Evolutionary conservation across 2,797 vertebrate species (phyloP), one percentile per base, ranked within the genome.

Genomic region (Sitta carolinensis): DNA sequence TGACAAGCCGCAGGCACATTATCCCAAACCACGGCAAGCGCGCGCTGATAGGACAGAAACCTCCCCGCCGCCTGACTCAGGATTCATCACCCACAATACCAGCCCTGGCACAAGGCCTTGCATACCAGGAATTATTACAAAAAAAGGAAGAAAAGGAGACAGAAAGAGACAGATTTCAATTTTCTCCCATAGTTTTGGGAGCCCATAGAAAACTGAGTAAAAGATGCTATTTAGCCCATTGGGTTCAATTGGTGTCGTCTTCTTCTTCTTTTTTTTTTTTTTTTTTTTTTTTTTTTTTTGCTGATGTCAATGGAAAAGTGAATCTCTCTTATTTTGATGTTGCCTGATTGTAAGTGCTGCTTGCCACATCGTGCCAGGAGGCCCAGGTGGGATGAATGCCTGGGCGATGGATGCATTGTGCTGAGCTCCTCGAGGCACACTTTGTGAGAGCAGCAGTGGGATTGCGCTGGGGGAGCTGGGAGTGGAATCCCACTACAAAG

Each of bases 1-100:
- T 97, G 97, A 98, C 94, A 89, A 97, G 94, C 93, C 68, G 96
- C 96, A 95, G 93, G 95, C 84, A 62, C 68, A 93, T 96, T 96
- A 95, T 96, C 96, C 93, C 89, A 85, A 87, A 74, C 85, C 79
- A 80, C 5, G 77, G 88, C 87, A 90, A 92, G 57, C 34, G 69
- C 63, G 27, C 95, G 59, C 93, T 87, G 95, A 96, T 89, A 93
- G 83, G 89, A 90, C 75, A 87, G 85, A 78, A 94, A 89, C 84
- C 94, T 86, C 92, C 58, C 82, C 11, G 10, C 90, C 4, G 68
- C 94, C 87, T 87, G 95, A 88, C 91, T 89, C 51, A 20, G 87
- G 93, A 87, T 91, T 94, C 93, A 92, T 90, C 88, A 82, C 75
- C 81, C 84, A 81, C 90, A 94, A 81, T 68, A 40, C 67, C 91